A percentile compares a stretch with the other conserved stretches of the same genome.
phyloP scores from a whole-genome alignment of 2,888 invertebrate species.

The Drosophila sordidula region DNA sequence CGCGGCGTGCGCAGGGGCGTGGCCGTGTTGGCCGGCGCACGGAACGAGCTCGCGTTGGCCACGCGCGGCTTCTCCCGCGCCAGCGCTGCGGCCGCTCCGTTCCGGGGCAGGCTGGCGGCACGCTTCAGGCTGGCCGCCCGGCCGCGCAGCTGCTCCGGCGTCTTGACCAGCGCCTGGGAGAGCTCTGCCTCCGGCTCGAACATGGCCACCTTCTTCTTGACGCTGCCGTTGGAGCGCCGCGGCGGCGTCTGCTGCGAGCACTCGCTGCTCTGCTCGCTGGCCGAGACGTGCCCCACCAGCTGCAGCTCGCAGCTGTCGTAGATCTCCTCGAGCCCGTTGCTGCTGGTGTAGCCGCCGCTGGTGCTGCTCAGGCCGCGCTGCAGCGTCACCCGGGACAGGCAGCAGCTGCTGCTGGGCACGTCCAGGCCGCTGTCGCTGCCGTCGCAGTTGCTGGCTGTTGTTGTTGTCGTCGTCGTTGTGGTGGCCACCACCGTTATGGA shows the following conservation, averaged over 20 bases:
- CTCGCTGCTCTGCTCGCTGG: conserved; percentile 91
- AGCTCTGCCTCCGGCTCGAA: conserved; percentile 84
- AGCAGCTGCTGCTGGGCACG: conserved; percentile 85
- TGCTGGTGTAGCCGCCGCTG: conserved; percentile 89
- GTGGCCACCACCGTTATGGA: conserved; percentile 31
- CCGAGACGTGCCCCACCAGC: conserved; percentile 70
- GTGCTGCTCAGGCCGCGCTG: conserved; percentile 87
- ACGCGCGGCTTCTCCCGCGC: conserved; percentile 51
- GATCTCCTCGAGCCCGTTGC: conserved; percentile 82
- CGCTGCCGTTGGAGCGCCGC: conserved; percentile 70
- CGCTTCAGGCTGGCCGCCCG: conserved; percentile 86
- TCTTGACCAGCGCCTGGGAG: conserved; percentile 20
- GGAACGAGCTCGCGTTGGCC: conserved; percentile 85
- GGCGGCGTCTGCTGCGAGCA: conserved; percentile 86
- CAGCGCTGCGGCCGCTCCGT: conserved; percentile 86
- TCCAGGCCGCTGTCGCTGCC: conserved; percentile 94
- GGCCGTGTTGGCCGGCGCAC: conserved; percentile 79
- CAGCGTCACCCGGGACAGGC: conserved; percentile 82
- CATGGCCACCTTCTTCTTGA: conserved; percentile 87
- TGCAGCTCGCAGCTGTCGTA: conserved; percentile 80
- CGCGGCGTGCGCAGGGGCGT: conserved; percentile 74
- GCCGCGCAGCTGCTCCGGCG: conserved; percentile 78
- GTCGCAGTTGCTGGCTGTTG: conserved; percentile 84
- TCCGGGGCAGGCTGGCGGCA: conserved; percentile 83
- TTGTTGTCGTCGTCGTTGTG: conserved; percentile 25